phyloP scores from a whole-genome alignment of 2,888 invertebrate species.

The Adela reaumurella region DNA sequence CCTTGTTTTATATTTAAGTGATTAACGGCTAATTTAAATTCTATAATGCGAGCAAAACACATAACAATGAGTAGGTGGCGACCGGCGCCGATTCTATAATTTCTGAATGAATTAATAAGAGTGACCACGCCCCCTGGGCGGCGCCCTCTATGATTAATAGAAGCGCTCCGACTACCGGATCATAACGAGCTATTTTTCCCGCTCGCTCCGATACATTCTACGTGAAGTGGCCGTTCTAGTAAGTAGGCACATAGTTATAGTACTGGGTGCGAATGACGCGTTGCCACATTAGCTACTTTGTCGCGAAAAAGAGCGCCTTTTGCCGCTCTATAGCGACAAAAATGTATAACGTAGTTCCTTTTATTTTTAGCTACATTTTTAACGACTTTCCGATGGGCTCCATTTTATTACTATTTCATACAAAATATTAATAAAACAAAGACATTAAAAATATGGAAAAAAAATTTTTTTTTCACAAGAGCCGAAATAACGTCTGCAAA shows the following conservation, averaged over 20 bases:
- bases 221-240: not conserved
- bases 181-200: not conserved
- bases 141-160: constrained; percentile 46
- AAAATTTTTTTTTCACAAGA: too few species aligned
- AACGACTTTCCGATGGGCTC: too few species aligned
- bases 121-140: constrained; percentile 47
- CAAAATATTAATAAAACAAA: too few species aligned
- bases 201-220: not conserved
- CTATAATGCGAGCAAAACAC: not conserved
- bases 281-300: not conserved
- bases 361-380: too few species aligned
- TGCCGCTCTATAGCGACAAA: too few species aligned
- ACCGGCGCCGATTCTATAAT: constrained; percentile 37
- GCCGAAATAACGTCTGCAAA: too few species aligned
- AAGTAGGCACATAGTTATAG: too few species aligned
- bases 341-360: too few species aligned
- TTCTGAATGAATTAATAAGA: constrained; percentile 45
- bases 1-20: not conserved
- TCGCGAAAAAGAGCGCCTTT: too few species aligned
- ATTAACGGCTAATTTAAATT: not conserved
- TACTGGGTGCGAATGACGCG: not conserved
- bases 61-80: not conserved
- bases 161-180: constrained; percentile 37
- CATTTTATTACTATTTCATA: too few species aligned
- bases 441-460: too few species aligned